phyloP scores from a whole-genome alignment of 2,113 vertebrate genomes.

The Psammodynastes pulverulentus region DNA sequence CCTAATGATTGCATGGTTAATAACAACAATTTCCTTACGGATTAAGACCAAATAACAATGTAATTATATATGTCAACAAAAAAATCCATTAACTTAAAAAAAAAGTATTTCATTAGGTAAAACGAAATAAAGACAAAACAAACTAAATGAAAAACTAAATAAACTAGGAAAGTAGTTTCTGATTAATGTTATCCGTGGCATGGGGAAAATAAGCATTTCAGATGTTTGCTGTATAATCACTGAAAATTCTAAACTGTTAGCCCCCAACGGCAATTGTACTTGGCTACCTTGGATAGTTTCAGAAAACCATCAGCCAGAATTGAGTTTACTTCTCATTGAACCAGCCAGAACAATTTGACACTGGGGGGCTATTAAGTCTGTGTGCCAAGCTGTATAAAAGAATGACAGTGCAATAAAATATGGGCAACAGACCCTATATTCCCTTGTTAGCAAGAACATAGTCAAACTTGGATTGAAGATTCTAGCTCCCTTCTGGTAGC shows the following conservation, averaged over 20 bases:
- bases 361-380: not conserved
- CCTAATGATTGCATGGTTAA: not conserved
- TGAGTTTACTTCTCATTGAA: not conserved
- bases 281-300: not conserved
- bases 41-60: not conserved
- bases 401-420: not conserved
- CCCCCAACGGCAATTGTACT: not conserved
- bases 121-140: not conserved
- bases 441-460: not conserved
- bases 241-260: not conserved
- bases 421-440: not conserved
- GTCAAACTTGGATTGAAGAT: not conserved
- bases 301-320: not conserved
- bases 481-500: not conserved
- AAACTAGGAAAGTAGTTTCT: not conserved
- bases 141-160: not conserved
- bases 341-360: not conserved
- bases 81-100: not conserved
- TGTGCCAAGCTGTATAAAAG: not conserved
- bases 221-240: not conserved
- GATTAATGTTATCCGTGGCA: not conserved
- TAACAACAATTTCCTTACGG: not conserved
- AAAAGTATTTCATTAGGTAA: not conserved
- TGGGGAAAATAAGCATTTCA: not conserved
- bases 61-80: not conserved